Conservation (phyloP, 1,140 invertebrate species). For the Anoplophora glabripennis region DNA sequence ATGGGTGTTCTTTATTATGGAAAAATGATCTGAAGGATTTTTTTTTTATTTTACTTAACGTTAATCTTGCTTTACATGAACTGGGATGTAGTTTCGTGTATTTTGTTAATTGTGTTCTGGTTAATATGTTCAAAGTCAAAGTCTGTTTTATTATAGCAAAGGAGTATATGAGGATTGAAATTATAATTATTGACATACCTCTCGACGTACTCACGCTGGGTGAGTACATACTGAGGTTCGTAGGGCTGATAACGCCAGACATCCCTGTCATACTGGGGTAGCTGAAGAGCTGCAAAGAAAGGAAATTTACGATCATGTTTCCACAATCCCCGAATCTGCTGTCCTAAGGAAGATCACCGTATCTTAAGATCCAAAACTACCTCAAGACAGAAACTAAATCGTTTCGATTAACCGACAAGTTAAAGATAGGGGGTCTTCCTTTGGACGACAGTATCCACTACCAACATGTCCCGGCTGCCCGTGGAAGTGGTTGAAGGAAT, state of each 20-base stretch:
- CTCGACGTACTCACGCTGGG: constrained; percentile 72
- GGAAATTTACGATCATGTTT: neutral
- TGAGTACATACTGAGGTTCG: constrained; percentile 85
- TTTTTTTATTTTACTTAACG: too few species aligned
- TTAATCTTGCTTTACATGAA: too few species aligned
- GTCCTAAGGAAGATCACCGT: too few species aligned
- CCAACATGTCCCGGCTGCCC: constrained; percentile 82
- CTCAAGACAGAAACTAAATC: neutral
- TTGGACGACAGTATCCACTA: constrained; percentile 36
- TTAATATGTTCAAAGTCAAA: too few species aligned
- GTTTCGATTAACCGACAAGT: too few species aligned
- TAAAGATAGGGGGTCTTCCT: neutral
- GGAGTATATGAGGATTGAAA: too few species aligned
- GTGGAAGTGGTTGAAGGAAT: constrained; percentile 88
- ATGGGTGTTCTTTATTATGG: too few species aligned
- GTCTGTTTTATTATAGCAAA: too few species aligned
- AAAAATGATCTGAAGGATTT: too few species aligned
- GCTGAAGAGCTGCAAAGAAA: constrained; percentile 75
- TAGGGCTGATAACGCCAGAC: constrained; percentile 85
- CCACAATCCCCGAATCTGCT: too few species aligned
- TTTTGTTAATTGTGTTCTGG: too few species aligned
- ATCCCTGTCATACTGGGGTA: constrained; percentile 80
- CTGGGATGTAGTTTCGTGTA: too few species aligned
- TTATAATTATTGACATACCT: constrained; percentile 41
- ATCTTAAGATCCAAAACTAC: neutral